phyloP scores from a whole-genome alignment of 2,888 invertebrate genomes.

The Oeneis ivallda region DNA sequence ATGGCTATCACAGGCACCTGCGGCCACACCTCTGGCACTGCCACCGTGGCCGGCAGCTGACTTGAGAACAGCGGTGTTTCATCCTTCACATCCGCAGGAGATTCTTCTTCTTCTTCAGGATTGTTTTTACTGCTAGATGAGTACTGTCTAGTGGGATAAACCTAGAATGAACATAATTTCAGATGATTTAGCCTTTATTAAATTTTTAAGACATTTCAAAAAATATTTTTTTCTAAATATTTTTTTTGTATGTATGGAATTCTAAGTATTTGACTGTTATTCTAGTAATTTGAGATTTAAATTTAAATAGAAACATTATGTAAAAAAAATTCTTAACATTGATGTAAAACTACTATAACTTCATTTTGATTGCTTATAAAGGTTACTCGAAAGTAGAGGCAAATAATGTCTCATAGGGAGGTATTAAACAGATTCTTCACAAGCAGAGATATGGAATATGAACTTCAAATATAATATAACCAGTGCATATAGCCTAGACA shows the following conservation, averaged over 20 bases:
- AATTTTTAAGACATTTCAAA: background rate
- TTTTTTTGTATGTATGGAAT: no score
- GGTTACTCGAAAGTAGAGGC: background rate
- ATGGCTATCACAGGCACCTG: slow-evolving; percentile 97
- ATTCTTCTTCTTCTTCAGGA: slow-evolving; percentile 65
- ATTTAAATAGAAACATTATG: no score
- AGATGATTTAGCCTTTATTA: background rate
- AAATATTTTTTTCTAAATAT: no score
- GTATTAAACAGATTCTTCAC: no score
- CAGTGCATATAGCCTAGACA: slow-evolving; percentile 11
- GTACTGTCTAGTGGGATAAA: slow-evolving; percentile 54
- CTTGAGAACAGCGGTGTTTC: slow-evolving; percentile 75
- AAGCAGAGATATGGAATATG: background rate
- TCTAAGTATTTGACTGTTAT: no score
- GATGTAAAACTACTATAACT: no score
- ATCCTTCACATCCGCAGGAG: slow-evolving; percentile 55
- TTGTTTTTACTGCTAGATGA: slow-evolving; percentile 65
- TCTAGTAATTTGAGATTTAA: no score
- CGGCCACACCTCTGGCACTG: slow-evolving; percentile 98
- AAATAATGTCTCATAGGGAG: no score
- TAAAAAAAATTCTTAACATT: no score
- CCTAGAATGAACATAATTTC: slow-evolving; percentile 26
- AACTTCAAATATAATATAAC: background rate
- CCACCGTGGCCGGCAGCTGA: slow-evolving; percentile 91
- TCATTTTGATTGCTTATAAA: background rate